Conservation (phyloP, 2,888 invertebrate genomes). For the Mylabris sibirica region DNA sequence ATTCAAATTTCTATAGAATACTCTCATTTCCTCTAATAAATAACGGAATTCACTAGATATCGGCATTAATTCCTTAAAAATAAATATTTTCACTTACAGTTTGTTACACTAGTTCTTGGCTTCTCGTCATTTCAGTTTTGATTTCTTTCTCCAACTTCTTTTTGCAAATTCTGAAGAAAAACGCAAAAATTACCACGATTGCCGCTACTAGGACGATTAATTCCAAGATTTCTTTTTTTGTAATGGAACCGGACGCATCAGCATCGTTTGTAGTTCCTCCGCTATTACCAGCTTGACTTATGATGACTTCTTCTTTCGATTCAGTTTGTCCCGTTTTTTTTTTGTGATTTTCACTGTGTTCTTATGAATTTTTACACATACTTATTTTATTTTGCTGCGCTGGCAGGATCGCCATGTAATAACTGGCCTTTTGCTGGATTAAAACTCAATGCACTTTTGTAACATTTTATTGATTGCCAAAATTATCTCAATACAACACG, state of each 20-base stretch:
- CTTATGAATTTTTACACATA: too few species aligned
- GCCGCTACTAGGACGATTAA: too few species aligned
- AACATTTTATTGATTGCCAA: too few species aligned
- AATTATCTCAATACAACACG: too few species aligned
- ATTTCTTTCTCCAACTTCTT: not conserved
- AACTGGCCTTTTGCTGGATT: too few species aligned
- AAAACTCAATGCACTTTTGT: too few species aligned
- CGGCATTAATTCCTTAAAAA: not conserved
- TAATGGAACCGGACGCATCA: not conserved
- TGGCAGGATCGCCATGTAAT: too few species aligned
- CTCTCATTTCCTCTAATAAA: conserved; percentile 14
- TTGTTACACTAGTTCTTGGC: conserved; percentile 11
- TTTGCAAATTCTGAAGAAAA: too few species aligned
- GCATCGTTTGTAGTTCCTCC: not conserved
- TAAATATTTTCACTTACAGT: not conserved
- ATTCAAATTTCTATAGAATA: conserved; percentile 18
- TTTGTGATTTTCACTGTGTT: too few species aligned
- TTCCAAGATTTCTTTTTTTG: not conserved
- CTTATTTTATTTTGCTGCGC: too few species aligned
- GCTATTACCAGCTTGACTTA: conserved; percentile 13
- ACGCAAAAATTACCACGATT: too few species aligned
- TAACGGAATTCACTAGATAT: not conserved
- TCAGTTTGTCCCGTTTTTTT: too few species aligned
- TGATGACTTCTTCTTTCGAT: conserved; percentile 16
- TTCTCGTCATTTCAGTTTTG: not conserved